Base-by-base conservation (phyloP, 2,888 invertebrate species). In the Spicauda simplicius region DNA sequence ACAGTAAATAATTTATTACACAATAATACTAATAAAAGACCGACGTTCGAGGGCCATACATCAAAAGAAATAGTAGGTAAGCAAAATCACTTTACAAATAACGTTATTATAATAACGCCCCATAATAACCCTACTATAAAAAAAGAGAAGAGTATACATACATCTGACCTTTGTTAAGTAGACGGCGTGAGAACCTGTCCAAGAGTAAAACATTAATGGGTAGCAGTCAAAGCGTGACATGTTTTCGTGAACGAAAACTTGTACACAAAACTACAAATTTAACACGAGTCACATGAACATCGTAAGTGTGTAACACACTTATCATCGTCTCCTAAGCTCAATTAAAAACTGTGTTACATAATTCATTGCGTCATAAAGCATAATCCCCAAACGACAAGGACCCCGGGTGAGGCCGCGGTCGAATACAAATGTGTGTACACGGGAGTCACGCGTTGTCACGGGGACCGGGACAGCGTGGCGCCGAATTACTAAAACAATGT, bases 381-480 rank as follows among this genome's bases (percentile, higher is more conserved):
- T 79, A 78, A 81, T 79, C 83, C 85, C 81, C 81, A 85, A 82
- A 85, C 81, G 82, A 81, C 80, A 79, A 78, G 78, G 80, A 81
- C 78, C 76, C 79, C 77, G 78, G 71, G 74, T 75, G 77, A 74
- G 70, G 78, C 78, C 70, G 72, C 72, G 78, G 70, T 79, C 81
- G 88, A 84, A 88, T 89, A 88, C 84, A 85, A 88, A 87, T 87
- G 75, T 77, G 72, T 75, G 73, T 77, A 77, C 76, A 79, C 82
- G 80, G 78, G 74, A 74, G 72, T 75, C 57, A 57, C 57, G 41
- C 50, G 64, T 52, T 52, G 57, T 57, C 56, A 50, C 33, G 33
- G 56, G 55, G 8, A 19, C 20, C 11, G 75, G 83, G 88, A 86
- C 86, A 69, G 86, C 85, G 74, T 85, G 86, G 86, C 86, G 87